Percentiles rank a stretch among this genome's conserved stretches.
Evolutionary conservation across 2,113 vertebrate genomes (phyloP).

Genomic region (Myotis yumanensis): DNA sequence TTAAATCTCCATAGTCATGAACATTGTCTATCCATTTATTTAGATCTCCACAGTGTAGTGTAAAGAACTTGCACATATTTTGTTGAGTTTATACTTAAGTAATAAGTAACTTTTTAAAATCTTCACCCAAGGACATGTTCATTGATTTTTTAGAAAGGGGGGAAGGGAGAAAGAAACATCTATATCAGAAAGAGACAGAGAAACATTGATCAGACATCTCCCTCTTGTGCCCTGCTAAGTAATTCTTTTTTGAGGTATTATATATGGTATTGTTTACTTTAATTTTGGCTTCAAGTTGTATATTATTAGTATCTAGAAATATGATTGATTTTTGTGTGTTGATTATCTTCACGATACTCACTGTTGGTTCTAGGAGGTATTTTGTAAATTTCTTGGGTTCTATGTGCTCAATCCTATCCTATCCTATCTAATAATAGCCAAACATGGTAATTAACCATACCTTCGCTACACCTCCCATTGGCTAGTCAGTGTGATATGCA

Average conservation of each 20-base stretch:
- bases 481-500: too few relatives aligned
- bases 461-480: too few relatives aligned
- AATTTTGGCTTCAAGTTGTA: neutral
- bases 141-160: too few relatives aligned
- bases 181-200: too few relatives aligned
- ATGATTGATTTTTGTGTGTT: neutral
- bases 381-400: neutral
- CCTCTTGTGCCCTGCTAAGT: neutral
- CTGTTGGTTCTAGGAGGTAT: neutral
- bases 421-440: too few relatives aligned
- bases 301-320: neutral
- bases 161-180: too few relatives aligned
- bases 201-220: too few relatives aligned
- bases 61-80: neutral
- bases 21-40: neutral
- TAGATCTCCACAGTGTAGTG: neutral
- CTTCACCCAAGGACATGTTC: too few relatives aligned
- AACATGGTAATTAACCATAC: too few relatives aligned
- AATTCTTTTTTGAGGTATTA: neutral
- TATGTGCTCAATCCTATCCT: neutral
- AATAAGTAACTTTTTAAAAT: neutral
- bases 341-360: neutral
- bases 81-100: neutral
- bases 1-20: neutral
- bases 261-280: neutral